phyloP scores from a whole-genome alignment of 2,797 vertebrate genomes.

The Liasis olivaceus region DNA sequence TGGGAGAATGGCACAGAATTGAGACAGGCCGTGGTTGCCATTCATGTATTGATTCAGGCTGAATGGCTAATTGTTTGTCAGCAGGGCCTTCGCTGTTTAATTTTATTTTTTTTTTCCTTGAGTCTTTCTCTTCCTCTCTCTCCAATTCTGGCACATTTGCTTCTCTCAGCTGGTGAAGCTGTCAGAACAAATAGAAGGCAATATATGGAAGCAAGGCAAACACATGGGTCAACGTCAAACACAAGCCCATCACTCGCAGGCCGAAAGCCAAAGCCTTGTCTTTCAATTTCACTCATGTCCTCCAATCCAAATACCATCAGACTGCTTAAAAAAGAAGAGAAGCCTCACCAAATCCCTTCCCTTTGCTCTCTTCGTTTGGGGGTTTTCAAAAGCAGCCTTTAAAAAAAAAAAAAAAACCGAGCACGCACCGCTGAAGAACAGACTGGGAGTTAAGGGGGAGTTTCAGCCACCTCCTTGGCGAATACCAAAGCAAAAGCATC shows the following conservation, averaged over 20 bases:
- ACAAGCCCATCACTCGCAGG: conserved; percentile 57
- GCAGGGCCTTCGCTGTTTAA: neutral
- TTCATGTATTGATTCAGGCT: neutral
- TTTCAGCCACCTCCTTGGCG: conserved; percentile 52
- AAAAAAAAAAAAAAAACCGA: neutral
- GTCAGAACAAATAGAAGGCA: conserved; percentile 62
- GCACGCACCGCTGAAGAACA: conserved; percentile 30
- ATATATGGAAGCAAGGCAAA: conserved; percentile 62
- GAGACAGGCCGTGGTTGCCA: neutral
- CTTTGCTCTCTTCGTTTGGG: neutral
- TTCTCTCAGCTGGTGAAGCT: conserved; percentile 64
- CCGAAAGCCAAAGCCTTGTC: conserved; percentile 54
- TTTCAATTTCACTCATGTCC: conserved; percentile 55
- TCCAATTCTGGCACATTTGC: conserved; percentile 30
- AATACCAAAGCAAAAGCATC: conserved; percentile 34
- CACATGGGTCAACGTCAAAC: conserved; percentile 65
- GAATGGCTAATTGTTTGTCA: neutral
- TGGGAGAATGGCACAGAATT: neutral
- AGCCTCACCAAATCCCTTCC: conserved; percentile 19
- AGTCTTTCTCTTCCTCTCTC: neutral
- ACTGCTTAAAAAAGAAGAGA: conserved; percentile 48
- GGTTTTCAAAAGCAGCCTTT: neutral
- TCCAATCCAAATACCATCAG: conserved; percentile 44
- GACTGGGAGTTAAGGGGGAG: conserved; percentile 48
- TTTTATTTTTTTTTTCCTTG: neutral